Evolutionary conservation across 2,113 vertebrate species (phyloP), one percentile per base, ranked within the genome.

Genomic region (Pseudonaja textilis): DNA sequence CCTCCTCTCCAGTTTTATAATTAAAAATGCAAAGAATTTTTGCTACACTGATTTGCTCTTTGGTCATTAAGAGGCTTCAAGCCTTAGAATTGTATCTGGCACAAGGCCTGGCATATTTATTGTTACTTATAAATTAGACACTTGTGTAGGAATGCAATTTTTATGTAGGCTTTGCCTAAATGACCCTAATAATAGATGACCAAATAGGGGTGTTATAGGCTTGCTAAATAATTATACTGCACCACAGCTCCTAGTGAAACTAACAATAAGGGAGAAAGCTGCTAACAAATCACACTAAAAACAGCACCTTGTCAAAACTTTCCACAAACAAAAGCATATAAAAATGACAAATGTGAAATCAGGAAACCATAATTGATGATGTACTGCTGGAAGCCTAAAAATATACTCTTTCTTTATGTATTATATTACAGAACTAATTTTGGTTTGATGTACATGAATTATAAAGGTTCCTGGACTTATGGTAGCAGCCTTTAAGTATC

Each of bases 41-140:
- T 95, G 91, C n/a, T 91, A 92, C 88, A 94, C 69, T 94, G 92
- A 90, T 90, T 61, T 22, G 1, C 34, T 93, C 42, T 95, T 55
- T 86, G 95, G 95, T 47, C 92, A 93, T 94, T 94, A 94, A 97
- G 94, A 95, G 87, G 93, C 97, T 98, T 96, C 96, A 96, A 96
- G 93, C 90, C 95, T 96, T 94, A 18, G 0, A 96, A 96, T 95
- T 96, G 92, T 94, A 88, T 87, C 96, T 97, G 97, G 97, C 95
- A 95, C 0, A 0, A 88, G 94, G 96, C 96, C 93, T 54, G 91
- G 92, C 89, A 25, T 97, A 95, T 97, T 97, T 98, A 98, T 95
- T 96, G 95, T 95, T 95, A 94, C 97, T 97, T 97, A 96, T 96
- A 97, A 98, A 97, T 97, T 97, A 97, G 96, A 95, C 16, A 5